phyloP scores from a whole-genome alignment of 2,113 vertebrate genomes.

The Poeciliopsis retropinna region DNA sequence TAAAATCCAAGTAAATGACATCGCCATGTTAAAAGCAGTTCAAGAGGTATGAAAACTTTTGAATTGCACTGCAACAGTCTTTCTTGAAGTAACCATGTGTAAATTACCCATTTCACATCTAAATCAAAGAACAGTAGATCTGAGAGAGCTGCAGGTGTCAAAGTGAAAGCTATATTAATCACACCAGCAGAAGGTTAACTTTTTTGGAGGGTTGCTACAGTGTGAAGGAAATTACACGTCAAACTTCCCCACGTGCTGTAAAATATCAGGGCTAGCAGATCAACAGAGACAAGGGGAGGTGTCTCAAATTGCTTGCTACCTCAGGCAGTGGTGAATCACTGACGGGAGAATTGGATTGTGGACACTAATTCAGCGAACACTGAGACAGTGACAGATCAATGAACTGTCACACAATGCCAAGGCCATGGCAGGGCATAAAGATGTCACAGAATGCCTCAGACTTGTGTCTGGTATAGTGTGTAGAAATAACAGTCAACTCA shows the following conservation, averaged over 20 bases:
- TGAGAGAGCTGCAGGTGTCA: not conserved
- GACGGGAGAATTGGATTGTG: conserved; percentile 43
- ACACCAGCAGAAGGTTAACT: conserved; percentile 1
- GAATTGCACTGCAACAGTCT: not conserved
- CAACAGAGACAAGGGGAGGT: conserved; percentile 12
- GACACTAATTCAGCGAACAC: conserved; percentile 42
- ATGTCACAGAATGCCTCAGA: conserved; percentile 27
- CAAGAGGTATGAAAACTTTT: not conserved
- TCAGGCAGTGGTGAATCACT: conserved; percentile 45
- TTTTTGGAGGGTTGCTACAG: conserved; percentile 19
- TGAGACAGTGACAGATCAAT: conserved; percentile 48
- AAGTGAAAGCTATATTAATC: conserved; percentile 34
- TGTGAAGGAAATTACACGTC: conserved; percentile 47
- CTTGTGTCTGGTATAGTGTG: not conserved
- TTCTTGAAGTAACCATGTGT: conserved; percentile 18
- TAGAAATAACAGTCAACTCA: not conserved
- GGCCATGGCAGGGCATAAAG: conserved; percentile 10
- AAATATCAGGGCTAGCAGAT: conserved; percentile 59
- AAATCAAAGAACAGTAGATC: conserved; percentile 13
- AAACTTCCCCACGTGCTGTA: conserved; percentile 40
- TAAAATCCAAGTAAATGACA: not conserved
- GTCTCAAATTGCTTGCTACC: conserved; percentile 46
- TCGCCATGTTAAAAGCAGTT: not conserved
- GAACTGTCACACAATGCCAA: conserved; percentile 30
- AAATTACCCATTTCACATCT: conserved; percentile 9